These are phyloP conservation scores for Pocota personata DNA, from an alignment of 2,888 invertebrate genomes.

Conservation along the genomic window DNA sequence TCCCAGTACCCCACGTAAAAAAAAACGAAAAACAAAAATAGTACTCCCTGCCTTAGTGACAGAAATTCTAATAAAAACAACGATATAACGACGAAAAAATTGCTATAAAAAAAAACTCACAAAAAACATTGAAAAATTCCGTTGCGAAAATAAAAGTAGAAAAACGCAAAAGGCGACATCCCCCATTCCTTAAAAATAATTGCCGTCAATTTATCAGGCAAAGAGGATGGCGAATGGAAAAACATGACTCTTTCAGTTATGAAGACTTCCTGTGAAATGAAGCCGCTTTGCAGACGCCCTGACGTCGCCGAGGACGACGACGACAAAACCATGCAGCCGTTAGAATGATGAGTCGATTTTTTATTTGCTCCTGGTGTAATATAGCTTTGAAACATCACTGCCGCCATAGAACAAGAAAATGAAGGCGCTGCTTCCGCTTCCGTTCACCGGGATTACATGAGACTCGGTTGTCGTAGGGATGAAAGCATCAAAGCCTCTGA, in stretches of 20 bases:
- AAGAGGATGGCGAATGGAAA: conserved; percentile 6
- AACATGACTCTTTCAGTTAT: conserved; percentile 8
- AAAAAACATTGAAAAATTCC: conserved; percentile 16
- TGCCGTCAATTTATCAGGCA: conserved; percentile 45
- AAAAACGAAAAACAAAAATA: background rate
- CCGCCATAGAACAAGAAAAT: background rate
- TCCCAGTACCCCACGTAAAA: background rate
- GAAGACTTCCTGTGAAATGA: conserved; percentile 24
- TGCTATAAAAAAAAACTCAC: background rate
- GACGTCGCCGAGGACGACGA: background rate
- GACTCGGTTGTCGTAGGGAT: background rate
- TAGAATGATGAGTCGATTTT: conserved; percentile 45
- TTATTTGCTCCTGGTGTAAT: conserved; percentile 18
- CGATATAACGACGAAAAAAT: conserved; percentile 17
- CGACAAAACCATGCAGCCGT: background rate
- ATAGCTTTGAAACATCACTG: background rate
- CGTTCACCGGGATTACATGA: conserved; percentile 5
- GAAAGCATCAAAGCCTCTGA: conserved; percentile 31
- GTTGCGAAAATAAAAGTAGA: background rate
- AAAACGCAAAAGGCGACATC: conserved; percentile 20
- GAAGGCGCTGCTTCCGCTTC: conserved; percentile 13
- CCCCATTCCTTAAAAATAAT: conserved; percentile 35
- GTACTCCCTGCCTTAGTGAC: background rate
- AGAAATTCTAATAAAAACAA: conserved; percentile 29
- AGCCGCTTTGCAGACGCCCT: conserved; percentile 8